phyloP scores from a whole-genome alignment of 2,113 vertebrate species.

The Ophthalmolycus amberensis region DNA sequence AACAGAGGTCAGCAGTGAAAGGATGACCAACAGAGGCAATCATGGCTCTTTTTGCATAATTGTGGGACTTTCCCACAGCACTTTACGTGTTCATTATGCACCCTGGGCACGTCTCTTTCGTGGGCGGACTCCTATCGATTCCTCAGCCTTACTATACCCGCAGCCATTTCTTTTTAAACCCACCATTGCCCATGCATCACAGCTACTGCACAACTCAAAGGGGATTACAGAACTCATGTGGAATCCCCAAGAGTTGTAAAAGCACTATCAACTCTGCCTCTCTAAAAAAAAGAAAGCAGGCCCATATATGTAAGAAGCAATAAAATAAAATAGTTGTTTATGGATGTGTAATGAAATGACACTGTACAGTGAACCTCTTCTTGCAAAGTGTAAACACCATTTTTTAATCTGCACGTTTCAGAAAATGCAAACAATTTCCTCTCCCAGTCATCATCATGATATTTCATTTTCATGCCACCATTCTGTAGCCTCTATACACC shows the following conservation, averaged over 20 bases:
- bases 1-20: constrained; percentile 52
- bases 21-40: constrained; percentile 64
- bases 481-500: not conserved
- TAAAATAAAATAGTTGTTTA: not conserved
- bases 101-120: constrained; percentile 50
- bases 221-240: constrained; percentile 28
- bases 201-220: constrained; percentile 54
- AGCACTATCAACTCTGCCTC: constrained; percentile 39
- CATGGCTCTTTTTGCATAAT: constrained; percentile 36
- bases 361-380: not conserved
- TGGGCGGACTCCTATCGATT: constrained; percentile 59
- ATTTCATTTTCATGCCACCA: not conserved
- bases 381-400: not conserved
- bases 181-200: constrained; percentile 46
- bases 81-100: constrained; percentile 54
- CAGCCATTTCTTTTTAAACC: constrained; percentile 54
- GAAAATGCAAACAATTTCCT: not conserved
- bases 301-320: not conserved
- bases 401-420: not conserved
- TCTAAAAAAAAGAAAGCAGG: constrained; percentile 7
- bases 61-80: constrained; percentile 48
- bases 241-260: constrained; percentile 59
- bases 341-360: not conserved
- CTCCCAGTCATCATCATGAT: not conserved
- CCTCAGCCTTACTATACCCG: constrained; percentile 31